These are phyloP conservation scores for Microtus montanus DNA, from an alignment of 2,113 vertebrate genomes.

Conservation along the genomic window DNA sequence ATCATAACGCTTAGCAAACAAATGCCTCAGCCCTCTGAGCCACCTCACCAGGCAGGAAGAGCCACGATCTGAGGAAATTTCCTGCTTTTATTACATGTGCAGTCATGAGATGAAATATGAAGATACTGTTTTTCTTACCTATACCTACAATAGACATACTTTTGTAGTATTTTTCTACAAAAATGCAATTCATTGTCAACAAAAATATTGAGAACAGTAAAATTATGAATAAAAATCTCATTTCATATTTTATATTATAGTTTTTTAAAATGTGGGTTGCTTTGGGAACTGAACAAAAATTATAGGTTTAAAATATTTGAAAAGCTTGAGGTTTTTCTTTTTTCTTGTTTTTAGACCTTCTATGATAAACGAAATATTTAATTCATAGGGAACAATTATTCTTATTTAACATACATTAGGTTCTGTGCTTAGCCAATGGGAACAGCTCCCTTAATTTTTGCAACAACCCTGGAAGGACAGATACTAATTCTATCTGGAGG, in stretches of 20 bases:
- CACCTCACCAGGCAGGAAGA: not conserved
- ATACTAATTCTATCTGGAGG: not conserved
- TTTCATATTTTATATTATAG: constrained; percentile 19
- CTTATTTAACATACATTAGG: not conserved
- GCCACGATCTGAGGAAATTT: not conserved
- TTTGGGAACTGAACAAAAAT: constrained; percentile 4
- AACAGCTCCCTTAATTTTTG: constrained; percentile 40
- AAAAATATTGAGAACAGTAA: not conserved
- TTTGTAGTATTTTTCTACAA: not conserved
- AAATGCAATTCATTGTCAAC: not conserved
- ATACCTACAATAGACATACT: not conserved
- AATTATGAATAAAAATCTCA: not conserved
- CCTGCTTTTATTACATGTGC: not conserved
- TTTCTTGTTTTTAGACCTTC: not conserved
- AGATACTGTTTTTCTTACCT: not conserved
- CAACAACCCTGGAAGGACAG: constrained; percentile 10
- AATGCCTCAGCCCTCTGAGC: not conserved
- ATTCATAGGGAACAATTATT: constrained; percentile 1
- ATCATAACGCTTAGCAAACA: not conserved
- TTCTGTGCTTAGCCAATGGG: not conserved
- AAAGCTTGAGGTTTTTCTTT: not conserved
- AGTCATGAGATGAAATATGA: not conserved
- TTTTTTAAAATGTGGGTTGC: not conserved
- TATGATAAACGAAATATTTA: constrained; percentile 40
- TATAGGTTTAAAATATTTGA: constrained; percentile 12